These are phyloP conservation scores for Tryphoninae sp. DNA, from an alignment of 2,888 invertebrate species.

Conservation along the genomic window DNA sequence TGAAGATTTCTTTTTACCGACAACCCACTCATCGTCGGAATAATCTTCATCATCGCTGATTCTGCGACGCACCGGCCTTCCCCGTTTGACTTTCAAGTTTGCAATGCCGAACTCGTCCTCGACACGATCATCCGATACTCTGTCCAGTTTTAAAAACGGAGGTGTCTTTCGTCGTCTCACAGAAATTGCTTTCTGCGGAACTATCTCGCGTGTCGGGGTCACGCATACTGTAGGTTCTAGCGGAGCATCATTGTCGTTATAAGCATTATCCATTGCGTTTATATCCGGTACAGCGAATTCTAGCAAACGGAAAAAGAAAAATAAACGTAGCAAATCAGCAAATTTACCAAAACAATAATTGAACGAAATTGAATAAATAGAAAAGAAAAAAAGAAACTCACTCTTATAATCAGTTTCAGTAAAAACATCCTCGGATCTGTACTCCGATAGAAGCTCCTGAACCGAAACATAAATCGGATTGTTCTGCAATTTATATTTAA, in stretches of 20 bases:
- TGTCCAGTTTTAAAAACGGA: slow-evolving; percentile 67
- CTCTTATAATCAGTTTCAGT: slow-evolving; percentile 53
- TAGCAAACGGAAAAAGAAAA: slow-evolving; percentile 46
- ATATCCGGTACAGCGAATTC: slow-evolving; percentile 69
- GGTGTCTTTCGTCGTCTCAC: slow-evolving; percentile 69
- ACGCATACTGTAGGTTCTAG: slow-evolving; percentile 54
- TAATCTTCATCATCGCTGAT: slow-evolving; percentile 40
- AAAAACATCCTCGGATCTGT: slow-evolving; percentile 64
- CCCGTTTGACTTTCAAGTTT: slow-evolving; percentile 11
- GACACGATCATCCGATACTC: slow-evolving; percentile 63
- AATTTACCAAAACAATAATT: slow-evolving; percentile 60
- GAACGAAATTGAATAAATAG: slow-evolving; percentile 1
- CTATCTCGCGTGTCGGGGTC: slow-evolving; percentile 64
- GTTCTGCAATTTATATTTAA: slow-evolving; percentile 68
- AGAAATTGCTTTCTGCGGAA: slow-evolving; percentile 58
- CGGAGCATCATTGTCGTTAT: slow-evolving; percentile 51
- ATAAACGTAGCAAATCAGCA: slow-evolving; percentile 22
- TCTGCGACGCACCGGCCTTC: slow-evolving; percentile 27
- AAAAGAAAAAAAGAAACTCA: slow-evolving; percentile 60
- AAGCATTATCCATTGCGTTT: slow-evolving; percentile 62
- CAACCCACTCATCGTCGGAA: slow-evolving; percentile 55
- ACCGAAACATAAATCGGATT: slow-evolving; percentile 71
- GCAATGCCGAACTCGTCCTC: slow-evolving; percentile 41
- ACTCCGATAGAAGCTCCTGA: slow-evolving; percentile 69
- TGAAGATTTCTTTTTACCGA: slow-evolving; percentile 20